phyloP scores from a whole-genome alignment of 2,797 vertebrate species.

The Cacajao melanocephalus region DNA sequence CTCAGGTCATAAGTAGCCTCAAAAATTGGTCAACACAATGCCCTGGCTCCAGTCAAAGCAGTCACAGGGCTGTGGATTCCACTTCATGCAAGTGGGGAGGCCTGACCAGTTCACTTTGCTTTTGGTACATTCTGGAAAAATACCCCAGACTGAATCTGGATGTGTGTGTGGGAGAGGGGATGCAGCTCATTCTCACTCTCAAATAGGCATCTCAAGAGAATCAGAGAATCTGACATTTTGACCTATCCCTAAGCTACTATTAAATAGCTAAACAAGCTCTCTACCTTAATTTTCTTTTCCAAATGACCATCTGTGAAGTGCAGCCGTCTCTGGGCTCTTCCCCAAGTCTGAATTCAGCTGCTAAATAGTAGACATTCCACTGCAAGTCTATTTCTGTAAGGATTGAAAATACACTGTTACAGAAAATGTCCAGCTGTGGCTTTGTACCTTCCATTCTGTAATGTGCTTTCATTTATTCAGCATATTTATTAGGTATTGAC shows the following conservation, averaged over 20 bases:
- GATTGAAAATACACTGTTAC: constrained; percentile 34
- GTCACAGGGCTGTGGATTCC: neutral
- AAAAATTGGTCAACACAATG: neutral
- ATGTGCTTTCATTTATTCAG: constrained; percentile 10
- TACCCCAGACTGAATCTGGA: neutral
- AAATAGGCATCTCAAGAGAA: constrained; percentile 43
- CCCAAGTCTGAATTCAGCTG: constrained; percentile 67
- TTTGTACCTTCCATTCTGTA: constrained; percentile 30
- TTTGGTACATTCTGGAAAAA: neutral
- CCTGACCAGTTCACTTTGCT: neutral
- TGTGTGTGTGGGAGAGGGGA: neutral
- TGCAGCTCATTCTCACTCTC: neutral
- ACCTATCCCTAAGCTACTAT: constrained; percentile 46
- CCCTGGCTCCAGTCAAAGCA: neutral
- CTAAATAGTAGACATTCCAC: constrained; percentile 73
- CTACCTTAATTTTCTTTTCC: constrained; percentile 61
- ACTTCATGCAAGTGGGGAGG: neutral
- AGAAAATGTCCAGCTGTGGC: constrained; percentile 48
- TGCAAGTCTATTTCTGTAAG: constrained; percentile 66
- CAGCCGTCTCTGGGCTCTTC: constrained; percentile 71
- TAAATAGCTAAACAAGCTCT: constrained; percentile 50
- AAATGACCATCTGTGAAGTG: constrained; percentile 75
- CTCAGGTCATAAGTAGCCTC: neutral
- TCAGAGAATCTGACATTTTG: constrained; percentile 55
- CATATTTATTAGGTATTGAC: constrained; percentile 31